Evolutionary conservation across 2,113 vertebrate genomes (phyloP).

Genomic region (Tympanuchus pallidicinctus): DNA sequence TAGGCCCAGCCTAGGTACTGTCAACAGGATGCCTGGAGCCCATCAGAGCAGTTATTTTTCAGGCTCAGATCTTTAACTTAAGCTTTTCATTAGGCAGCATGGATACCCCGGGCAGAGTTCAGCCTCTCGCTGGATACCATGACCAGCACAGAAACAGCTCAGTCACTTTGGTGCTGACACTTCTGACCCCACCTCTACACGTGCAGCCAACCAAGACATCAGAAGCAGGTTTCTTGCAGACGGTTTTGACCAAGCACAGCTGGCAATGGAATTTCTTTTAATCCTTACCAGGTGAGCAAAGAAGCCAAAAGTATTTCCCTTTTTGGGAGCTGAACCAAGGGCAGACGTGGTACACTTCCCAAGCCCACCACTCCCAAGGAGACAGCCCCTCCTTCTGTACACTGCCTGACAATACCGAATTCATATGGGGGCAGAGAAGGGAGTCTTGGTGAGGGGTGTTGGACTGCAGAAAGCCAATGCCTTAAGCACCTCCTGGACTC

Average conservation of each 20-base stretch:
- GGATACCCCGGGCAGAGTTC: background rate
- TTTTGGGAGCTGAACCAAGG: background rate
- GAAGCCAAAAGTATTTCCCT: background rate
- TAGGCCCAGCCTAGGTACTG: background rate
- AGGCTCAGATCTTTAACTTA: background rate
- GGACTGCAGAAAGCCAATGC: background rate
- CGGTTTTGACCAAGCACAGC: background rate
- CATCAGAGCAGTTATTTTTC: background rate
- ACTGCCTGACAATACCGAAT: rapidly evolving
- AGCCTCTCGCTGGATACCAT: background rate
- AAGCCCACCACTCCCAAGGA: constrained; percentile 66
- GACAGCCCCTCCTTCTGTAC: constrained; percentile 73
- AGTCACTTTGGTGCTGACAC: background rate
- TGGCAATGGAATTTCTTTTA: background rate
- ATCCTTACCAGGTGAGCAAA: background rate
- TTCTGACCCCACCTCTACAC: background rate
- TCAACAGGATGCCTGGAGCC: background rate
- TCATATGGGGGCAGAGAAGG: background rate
- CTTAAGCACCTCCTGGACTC: background rate
- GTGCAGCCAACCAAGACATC: background rate
- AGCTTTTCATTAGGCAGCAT: background rate
- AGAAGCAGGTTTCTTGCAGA: background rate
- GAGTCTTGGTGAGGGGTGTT: background rate
- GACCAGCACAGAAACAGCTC: background rate
- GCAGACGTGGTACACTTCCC: background rate